Percentiles rank a stretch among this genome's conserved stretches.
Evolutionary conservation across 2,113 vertebrate species (phyloP).

Genomic region (Festucalex cinctus): DNA sequence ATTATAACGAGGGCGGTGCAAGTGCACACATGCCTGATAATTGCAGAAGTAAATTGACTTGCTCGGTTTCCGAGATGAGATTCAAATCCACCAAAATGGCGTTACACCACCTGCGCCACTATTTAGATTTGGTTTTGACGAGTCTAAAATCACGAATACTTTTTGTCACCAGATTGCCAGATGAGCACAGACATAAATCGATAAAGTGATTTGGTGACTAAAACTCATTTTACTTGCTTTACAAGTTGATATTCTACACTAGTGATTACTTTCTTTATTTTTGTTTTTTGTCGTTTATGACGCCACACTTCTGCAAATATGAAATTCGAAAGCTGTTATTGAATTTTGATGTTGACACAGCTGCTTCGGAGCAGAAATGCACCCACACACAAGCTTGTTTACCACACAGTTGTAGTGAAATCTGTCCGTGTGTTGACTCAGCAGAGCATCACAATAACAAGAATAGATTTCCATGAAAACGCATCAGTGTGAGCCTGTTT

Average conservation of each 20-base stretch:
- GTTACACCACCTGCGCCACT: too few relatives aligned
- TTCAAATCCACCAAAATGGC: too few relatives aligned
- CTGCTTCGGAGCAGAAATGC: slow-evolving; percentile 18
- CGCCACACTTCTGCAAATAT: not conserved
- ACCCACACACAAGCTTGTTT: not conserved
- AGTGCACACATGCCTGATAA: too few relatives aligned
- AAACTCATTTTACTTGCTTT: not conserved
- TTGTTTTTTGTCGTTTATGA: not conserved
- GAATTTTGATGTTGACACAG: slow-evolving; percentile 42
- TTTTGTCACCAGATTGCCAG: too few relatives aligned
- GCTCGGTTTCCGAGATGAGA: too few relatives aligned
- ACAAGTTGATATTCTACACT: not conserved
- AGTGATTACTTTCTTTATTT: not conserved
- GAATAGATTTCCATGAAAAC: slow-evolving; percentile 22
- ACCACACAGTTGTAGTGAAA: slow-evolving; percentile 1
- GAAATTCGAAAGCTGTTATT: slow-evolving; percentile 26
- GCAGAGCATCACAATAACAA: slow-evolving; percentile 33
- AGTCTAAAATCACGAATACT: too few relatives aligned
- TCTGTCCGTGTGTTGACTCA: slow-evolving; percentile 26
- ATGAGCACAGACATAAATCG: too few relatives aligned
- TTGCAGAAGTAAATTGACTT: too few relatives aligned
- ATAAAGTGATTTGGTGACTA: not conserved
- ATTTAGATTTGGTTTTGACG: too few relatives aligned
- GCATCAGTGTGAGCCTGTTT: slow-evolving; percentile 12
- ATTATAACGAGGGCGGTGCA: too few relatives aligned